phyloP scores from a whole-genome alignment of 2,888 invertebrate species.

The Lasiommata megera region DNA sequence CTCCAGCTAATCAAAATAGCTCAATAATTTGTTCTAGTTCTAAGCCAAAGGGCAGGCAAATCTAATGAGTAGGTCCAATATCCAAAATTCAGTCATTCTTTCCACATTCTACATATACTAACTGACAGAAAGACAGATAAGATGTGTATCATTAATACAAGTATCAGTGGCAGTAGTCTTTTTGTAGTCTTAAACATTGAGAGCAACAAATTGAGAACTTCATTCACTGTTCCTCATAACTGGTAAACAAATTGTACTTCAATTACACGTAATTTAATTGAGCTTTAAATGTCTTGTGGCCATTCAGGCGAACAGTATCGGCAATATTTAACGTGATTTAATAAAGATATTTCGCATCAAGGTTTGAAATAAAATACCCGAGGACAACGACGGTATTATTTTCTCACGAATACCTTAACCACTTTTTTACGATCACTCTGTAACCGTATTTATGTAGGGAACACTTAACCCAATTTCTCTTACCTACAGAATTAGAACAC shows the following conservation, averaged over 20 bases:
- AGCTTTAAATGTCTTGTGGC: not conserved
- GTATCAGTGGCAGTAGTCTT: too few relatives aligned
- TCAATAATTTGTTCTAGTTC: too few relatives aligned
- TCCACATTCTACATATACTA: too few relatives aligned
- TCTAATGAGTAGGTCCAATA: too few relatives aligned
- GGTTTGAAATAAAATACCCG: not conserved
- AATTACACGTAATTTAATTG: not conserved
- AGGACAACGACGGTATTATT: not conserved
- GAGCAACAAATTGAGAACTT: not conserved
- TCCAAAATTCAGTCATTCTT: too few relatives aligned
- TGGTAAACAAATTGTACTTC: not conserved
- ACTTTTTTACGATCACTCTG: slow-evolving; percentile 27
- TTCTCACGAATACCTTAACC: slow-evolving; percentile 2
- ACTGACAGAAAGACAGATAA: too few relatives aligned
- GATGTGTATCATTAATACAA: too few relatives aligned
- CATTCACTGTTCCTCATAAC: not conserved
- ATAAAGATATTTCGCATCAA: not conserved
- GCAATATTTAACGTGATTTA: not conserved
- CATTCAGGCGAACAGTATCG: not conserved
- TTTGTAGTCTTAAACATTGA: too few relatives aligned
- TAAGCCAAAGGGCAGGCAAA: too few relatives aligned
- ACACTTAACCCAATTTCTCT: slow-evolving; percentile 50
- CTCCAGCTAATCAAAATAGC: too few relatives aligned
- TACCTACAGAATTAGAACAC: slow-evolving; percentile 50
- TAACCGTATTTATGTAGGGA: slow-evolving; percentile 32